A percentile compares a stretch with the other conserved stretches of the same genome.
phyloP scores from a whole-genome alignment of 2,888 invertebrate species.

The Aricia artaxerxes region DNA sequence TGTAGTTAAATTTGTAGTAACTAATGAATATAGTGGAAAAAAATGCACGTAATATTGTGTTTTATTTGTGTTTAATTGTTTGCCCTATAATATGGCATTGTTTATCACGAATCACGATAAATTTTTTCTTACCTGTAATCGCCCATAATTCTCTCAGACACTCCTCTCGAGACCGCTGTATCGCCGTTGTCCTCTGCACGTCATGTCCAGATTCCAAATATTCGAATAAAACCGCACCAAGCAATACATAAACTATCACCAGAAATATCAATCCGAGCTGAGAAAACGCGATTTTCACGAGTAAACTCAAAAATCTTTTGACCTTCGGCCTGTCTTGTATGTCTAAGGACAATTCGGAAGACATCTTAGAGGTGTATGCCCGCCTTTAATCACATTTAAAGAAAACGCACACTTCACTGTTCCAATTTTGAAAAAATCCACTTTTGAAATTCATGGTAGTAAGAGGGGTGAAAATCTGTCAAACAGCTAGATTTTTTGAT shows the following conservation, averaged over 20 bases:
- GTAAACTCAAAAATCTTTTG: conserved; percentile 61
- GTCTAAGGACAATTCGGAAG: conserved; percentile 73
- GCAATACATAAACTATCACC: conserved; percentile 86
- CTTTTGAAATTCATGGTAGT: neutral
- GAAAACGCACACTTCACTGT: neutral
- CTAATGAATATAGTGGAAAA: no score
- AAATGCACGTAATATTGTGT: no score
- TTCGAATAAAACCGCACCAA: conserved; percentile 88
- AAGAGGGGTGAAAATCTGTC: neutral
- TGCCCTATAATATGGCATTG: no score
- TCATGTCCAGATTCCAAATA: conserved; percentile 86
- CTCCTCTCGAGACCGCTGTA: conserved; percentile 83
- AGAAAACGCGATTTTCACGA: conserved; percentile 82
- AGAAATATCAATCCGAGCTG: conserved; percentile 86
- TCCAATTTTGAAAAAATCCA: neutral
- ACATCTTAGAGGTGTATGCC: conserved; percentile 50
- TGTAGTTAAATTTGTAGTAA: no score
- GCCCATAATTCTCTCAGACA: conserved; percentile 88
- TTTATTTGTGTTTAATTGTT: no score
- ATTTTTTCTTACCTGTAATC: conserved; percentile 83
- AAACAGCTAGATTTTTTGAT: neutral
- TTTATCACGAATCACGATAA: no score
- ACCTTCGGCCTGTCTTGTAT: conserved; percentile 64
- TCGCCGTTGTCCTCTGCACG: conserved; percentile 82
- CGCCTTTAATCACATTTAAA: neutral